phyloP scores from a whole-genome alignment of 2,797 vertebrate genomes.

The Vespertilio murinus region DNA sequence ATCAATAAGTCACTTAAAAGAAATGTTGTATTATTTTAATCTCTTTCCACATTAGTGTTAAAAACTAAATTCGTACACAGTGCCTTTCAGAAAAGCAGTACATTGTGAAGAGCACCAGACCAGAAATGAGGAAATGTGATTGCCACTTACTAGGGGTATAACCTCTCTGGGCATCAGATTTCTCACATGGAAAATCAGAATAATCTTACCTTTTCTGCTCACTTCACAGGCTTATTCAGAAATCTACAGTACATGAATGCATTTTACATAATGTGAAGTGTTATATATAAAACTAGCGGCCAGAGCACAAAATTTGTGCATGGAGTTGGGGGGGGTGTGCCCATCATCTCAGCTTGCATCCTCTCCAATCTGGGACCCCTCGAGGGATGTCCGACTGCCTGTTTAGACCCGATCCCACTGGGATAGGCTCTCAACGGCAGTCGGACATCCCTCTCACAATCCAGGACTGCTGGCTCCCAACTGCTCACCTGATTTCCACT shows the following conservation, averaged over 20 bases:
- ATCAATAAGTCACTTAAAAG: slow-evolving; percentile 2
- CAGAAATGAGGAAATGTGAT: background rate
- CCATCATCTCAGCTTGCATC: too few relatives aligned
- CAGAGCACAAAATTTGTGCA: too few relatives aligned
- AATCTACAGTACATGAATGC: background rate
- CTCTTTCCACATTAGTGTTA: background rate
- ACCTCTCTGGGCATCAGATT: slow-evolving; percentile 15
- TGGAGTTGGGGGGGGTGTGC: too few relatives aligned
- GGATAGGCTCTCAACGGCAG: too few relatives aligned
- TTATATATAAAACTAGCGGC: background rate
- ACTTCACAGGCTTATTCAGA: background rate
- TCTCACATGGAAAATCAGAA: slow-evolving; percentile 4
- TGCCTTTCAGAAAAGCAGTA: slow-evolving; percentile 22
- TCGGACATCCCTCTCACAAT: too few relatives aligned
- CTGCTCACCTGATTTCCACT: too few relatives aligned
- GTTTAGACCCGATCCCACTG: too few relatives aligned
- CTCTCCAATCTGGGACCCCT: too few relatives aligned
- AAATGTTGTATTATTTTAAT: slow-evolving; percentile 6
- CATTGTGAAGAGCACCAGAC: background rate
- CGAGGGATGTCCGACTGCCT: too few relatives aligned
- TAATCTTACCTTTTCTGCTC: background rate
- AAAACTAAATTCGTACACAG: background rate
- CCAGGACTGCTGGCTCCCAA: too few relatives aligned
- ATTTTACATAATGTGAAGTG: background rate
- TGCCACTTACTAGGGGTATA: background rate